Evolutionary conservation across 2,113 vertebrate species (phyloP), one percentile per base, ranked within the genome.

Genomic region (Platichthys flesus): DNA sequence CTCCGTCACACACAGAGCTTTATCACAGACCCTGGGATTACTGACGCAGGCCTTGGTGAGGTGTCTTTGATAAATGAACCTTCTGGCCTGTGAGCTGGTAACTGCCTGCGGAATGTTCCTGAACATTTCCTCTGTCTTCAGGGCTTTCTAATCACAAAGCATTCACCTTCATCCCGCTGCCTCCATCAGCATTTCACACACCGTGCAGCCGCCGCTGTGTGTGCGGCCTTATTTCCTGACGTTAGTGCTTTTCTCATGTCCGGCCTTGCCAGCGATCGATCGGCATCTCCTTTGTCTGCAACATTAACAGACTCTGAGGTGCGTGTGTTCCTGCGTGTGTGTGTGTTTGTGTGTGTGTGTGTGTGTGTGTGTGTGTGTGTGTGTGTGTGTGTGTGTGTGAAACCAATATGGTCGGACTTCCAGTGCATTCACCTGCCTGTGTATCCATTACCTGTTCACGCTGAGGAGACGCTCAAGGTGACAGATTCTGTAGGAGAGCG

Each of bases 201-300:
- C 24, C 64, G 52, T 31, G 78, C 16, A 74, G 80, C 70, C 82
- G 70, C 77, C 15, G 5, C 45, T 55, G 65, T 49, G 70, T 51
- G 71, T 45, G 59, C 2, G 23, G 40, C 52, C 74, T 87, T 79
- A 81, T 83, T 89, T 87, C 81, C 88, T 87, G 88, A 88, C 85
- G 83, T 74, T 71, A 76, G 83, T 71, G 79, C 82, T 86, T 88
- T 77, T 85, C 79, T 83, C 69, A 76, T 80, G 85, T 78, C 70
- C 81, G 84, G 85, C 81, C 88, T 85, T 91, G 86, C 79, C 87
- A 90, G 68, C 65, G 1, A 91, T 91, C 82, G 85, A 89, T 89
- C 26, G 74, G 75, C 84, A 74, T 78, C 88, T 85, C 84, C 71
- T 88, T 89, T 90, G 88, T 91, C 85, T 89, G 87, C 83, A 89